These are phyloP conservation scores for Exephanes ischioxanthus DNA, from an alignment of 2,888 invertebrate genomes.

Conservation along the genomic window DNA sequence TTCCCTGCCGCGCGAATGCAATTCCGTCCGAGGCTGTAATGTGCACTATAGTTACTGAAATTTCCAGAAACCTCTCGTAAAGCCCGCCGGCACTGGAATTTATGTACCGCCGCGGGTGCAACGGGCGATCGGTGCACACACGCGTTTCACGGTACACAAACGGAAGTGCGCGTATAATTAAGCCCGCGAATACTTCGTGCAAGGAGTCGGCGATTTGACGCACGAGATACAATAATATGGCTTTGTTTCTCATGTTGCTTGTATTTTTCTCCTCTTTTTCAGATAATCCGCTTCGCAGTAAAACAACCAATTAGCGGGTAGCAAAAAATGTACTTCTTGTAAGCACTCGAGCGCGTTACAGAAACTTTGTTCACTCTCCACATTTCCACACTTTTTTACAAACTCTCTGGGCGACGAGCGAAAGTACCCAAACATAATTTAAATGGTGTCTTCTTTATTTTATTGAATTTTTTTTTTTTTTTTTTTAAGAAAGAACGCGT, in stretches of 20 bases:
- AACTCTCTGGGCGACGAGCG: slow-evolving; percentile 7
- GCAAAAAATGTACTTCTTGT: slow-evolving; percentile 18
- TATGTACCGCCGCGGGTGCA: slow-evolving; percentile 41
- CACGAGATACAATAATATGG: not conserved
- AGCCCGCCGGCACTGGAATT: slow-evolving; percentile 45
- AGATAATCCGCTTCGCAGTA: not conserved
- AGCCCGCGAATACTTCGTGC: not conserved
- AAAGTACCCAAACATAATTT: not conserved
- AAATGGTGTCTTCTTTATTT: not conserved
- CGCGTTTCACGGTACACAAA: not conserved
- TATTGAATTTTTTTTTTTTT: not conserved
- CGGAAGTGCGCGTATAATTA: not conserved
- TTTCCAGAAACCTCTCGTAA: slow-evolving; percentile 63
- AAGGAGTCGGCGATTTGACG: not conserved
- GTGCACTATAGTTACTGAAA: slow-evolving; percentile 46
- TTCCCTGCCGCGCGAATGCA: slow-evolving; percentile 26
- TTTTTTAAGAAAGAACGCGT: not conserved
- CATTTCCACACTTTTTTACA: slow-evolving; percentile 28
- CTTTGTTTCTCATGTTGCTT: not conserved
- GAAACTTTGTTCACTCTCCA: slow-evolving; percentile 9
- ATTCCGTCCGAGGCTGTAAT: slow-evolving; percentile 47
- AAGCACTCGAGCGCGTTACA: slow-evolving; percentile 15
- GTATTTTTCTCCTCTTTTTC: not conserved
- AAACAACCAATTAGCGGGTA: not conserved
- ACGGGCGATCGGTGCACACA: slow-evolving; percentile 13